Percentiles rank a stretch among this genome's conserved stretches.
phyloP scores from a whole-genome alignment of 2,888 invertebrate genomes.

The Cryptocephalus primarius region DNA sequence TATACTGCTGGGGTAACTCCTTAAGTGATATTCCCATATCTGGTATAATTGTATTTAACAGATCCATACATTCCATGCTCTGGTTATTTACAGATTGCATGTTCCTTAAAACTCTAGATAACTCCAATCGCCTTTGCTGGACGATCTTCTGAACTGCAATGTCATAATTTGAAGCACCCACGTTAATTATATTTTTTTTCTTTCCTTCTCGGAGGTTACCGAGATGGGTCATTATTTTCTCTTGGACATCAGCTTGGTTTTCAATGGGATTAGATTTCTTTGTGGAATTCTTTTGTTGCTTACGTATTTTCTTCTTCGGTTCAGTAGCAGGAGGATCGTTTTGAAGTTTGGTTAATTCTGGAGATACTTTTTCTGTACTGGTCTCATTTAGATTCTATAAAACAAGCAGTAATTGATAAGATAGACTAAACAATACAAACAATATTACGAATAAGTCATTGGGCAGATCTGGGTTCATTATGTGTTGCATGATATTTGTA shows the following conservation, averaged over 20 bases:
- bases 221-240: slow-evolving; percentile 31
- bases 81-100: slow-evolving; percentile 23
- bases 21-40: slow-evolving; percentile 34
- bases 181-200: slow-evolving; percentile 31
- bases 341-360: background rate
- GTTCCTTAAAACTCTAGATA: slow-evolving; percentile 30
- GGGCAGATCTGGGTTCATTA: slow-evolving; percentile 13
- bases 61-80: slow-evolving; percentile 20
- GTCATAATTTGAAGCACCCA: slow-evolving; percentile 26
- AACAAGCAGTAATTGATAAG: too few relatives aligned
- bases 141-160: slow-evolving; percentile 29
- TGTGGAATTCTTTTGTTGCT: slow-evolving; percentile 1
- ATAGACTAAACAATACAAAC: too few relatives aligned
- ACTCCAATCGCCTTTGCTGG: slow-evolving; percentile 31
- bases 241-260: slow-evolving; percentile 27
- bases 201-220: slow-evolving; percentile 28
- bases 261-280: slow-evolving; percentile 8
- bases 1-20: slow-evolving; percentile 29
- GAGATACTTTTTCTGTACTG: background rate
- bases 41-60: slow-evolving; percentile 31
- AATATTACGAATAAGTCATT: too few relatives aligned
- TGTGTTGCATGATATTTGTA: slow-evolving; percentile 28
- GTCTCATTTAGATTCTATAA: too few relatives aligned
- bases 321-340: background rate
- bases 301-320: background rate